Base-by-base conservation (phyloP, 2,113 vertebrate species). In the Sphaerodactylus townsendi region DNA sequence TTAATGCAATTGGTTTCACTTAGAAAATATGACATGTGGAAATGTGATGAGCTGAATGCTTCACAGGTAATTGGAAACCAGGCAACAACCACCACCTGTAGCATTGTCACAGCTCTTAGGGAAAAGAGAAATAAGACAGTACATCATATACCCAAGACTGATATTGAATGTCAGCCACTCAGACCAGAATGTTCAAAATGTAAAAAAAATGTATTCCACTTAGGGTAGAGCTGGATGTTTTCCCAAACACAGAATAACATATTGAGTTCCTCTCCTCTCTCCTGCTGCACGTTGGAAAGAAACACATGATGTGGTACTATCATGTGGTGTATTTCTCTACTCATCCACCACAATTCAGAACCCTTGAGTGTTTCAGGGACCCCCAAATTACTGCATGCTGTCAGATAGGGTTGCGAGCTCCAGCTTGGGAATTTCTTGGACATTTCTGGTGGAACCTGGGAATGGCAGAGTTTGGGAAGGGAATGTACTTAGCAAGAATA, bases 1-100 rank as follows among this genome's bases (percentile, higher is more conserved):
- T 93, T 94, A 94, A 94, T 93, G 92, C 90, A 95, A 94, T 93
- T 92, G 86, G 90, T 94, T 95, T 87, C 92, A 93, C 90, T 93
- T 93, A 93, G 89, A 89, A 86, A 66, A 92, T 85, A 92, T 87
- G 91, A 87, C 93, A 92, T 72, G 83, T 88, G 91, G 83, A 94
- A 96, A 94, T 91, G 87, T 68, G 72, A 90, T 89, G 81, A 83
- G 83, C 82, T 90, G 88, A 91, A 92, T 77, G 79, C 81, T 93
- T 94, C 81, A 71, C 44, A 56, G 84, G 86, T 95, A 94, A 95
- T 87, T 96, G 93, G 69, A 94, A 95, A 94, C 92, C 91, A 83
- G 88, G 91, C 86, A 94, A 81, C 78, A 94, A 88, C 85, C 93
- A 84, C 84, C 88, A 59, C 39, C 66, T 89, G 89, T 46, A 88